Conservation (phyloP, 2,888 invertebrate genomes). For the Drosophila lutescens region DNA sequence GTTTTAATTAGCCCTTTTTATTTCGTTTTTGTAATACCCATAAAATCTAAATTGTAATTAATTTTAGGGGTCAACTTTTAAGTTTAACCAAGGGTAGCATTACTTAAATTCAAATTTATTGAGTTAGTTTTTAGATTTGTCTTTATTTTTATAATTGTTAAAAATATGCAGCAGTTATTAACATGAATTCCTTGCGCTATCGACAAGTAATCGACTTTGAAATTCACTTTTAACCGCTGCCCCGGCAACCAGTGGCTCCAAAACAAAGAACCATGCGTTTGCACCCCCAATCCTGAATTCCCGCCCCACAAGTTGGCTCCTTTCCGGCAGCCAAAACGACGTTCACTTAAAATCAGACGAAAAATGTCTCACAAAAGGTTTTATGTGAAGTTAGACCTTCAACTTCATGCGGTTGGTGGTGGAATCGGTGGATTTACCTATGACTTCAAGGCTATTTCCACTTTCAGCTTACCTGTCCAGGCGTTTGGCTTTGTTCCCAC, state of each 20-base stretch:
- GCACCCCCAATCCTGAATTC: constrained; percentile 41
- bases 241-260: constrained; percentile 60
- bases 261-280: constrained; percentile 53
- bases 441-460: background rate
- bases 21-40: no score
- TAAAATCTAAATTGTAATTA: no score
- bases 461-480: constrained; percentile 83
- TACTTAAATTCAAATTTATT: no score
- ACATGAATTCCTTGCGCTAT: background rate
- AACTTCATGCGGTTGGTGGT: constrained; percentile 82
- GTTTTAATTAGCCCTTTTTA: no score
- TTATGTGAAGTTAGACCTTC: constrained; percentile 78
- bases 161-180: no score
- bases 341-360: constrained; percentile 17
- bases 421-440: background rate
- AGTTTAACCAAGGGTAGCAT: no score
- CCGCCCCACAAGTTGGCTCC: constrained; percentile 15
- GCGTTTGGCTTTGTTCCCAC: constrained; percentile 83
- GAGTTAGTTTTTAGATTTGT: no score
- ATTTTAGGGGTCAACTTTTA: no score
- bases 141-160: no score
- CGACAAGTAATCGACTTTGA: constrained; percentile 37
- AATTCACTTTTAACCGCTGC: constrained; percentile 39
- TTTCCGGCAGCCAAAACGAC: constrained; percentile 1
- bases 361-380: constrained; percentile 71